Conservation (phyloP, 2,888 invertebrate genomes). For the Ophraella communa region DNA sequence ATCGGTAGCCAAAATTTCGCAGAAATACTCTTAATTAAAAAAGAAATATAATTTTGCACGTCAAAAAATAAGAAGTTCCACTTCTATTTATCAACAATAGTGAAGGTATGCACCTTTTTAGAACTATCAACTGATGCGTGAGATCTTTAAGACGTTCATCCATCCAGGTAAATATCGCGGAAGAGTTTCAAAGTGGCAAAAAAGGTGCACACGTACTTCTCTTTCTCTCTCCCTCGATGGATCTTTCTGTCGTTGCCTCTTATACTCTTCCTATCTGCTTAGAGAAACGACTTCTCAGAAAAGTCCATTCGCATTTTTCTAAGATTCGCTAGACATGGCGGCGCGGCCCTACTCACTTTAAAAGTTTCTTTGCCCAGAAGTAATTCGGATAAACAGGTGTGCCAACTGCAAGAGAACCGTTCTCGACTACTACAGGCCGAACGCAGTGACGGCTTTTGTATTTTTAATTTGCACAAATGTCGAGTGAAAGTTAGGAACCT, state of each 20-base stretch:
- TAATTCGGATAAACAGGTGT: conserved; percentile 38
- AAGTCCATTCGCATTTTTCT: conserved; percentile 48
- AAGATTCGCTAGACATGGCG: conserved; percentile 51
- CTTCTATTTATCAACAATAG: no score
- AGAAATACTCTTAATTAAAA: no score
- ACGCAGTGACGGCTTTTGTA: not conserved
- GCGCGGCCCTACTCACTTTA: conserved; percentile 41
- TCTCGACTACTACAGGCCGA: not conserved
- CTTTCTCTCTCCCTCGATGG: not conserved
- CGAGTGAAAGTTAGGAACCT: no score
- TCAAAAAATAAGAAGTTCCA: no score
- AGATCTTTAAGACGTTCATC: not conserved
- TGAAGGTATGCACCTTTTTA: not conserved
- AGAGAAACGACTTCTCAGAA: conserved; percentile 47
- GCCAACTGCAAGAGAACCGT: conserved; percentile 16
- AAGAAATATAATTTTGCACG: no score
- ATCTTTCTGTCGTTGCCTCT: not conserved
- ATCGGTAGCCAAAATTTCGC: no score
- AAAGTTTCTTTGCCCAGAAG: conserved; percentile 31
- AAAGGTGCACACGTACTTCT: not conserved
- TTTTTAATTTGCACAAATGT: no score
- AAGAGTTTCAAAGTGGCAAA: conserved; percentile 25
- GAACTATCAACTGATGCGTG: not conserved
- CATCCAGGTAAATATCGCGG: conserved; percentile 24
- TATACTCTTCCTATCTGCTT: not conserved